Evolutionary conservation across 2,888 invertebrate species (phyloP).

Genomic region (Luperina nickerlii): DNA sequence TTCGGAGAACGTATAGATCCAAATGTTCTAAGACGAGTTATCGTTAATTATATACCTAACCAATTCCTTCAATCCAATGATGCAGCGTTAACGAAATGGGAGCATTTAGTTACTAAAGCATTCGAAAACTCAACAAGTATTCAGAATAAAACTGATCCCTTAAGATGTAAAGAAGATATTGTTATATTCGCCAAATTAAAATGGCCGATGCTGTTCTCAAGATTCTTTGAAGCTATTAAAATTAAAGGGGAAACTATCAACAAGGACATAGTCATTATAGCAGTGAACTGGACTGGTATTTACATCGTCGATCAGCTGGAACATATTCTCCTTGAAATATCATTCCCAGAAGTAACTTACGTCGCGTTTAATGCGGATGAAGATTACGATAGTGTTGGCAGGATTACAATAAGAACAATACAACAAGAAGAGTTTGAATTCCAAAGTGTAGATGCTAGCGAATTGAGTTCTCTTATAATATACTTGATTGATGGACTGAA

Average conservation of each 20-base stretch:
- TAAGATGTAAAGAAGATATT: constrained; percentile 96
- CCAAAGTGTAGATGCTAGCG: constrained; percentile 96
- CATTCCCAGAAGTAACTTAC: constrained; percentile 96
- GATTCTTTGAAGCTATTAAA: constrained; percentile 97
- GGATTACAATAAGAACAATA: constrained; percentile 94
- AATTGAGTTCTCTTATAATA: constrained; percentile 95
- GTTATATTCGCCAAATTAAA: constrained; percentile 97
- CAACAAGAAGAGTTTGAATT: constrained; percentile 97
- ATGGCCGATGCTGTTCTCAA: constrained; percentile 98
- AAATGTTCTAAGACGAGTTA: constrained; percentile 92
- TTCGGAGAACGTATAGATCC: constrained; percentile 92
- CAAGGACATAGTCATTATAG: constrained; percentile 95
- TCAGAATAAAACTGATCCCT: constrained; percentile 91
- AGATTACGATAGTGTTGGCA: constrained; percentile 89
- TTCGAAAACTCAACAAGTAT: constrained; percentile 94
- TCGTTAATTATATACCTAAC: constrained; percentile 95
- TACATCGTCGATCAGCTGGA: constrained; percentile 98
- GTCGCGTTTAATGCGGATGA: constrained; percentile 91
- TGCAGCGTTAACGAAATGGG: constrained; percentile 92
- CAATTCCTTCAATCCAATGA: constrained; percentile 92
- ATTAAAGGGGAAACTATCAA: constrained; percentile 92
- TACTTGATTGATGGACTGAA: constrained; percentile 96
- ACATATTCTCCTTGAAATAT: constrained; percentile 96
- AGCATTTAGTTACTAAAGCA: constrained; percentile 92
- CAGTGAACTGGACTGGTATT: constrained; percentile 98